phyloP scores from a whole-genome alignment of 2,797 vertebrate species.

The Petrocephalus schoutedeni region DNA sequence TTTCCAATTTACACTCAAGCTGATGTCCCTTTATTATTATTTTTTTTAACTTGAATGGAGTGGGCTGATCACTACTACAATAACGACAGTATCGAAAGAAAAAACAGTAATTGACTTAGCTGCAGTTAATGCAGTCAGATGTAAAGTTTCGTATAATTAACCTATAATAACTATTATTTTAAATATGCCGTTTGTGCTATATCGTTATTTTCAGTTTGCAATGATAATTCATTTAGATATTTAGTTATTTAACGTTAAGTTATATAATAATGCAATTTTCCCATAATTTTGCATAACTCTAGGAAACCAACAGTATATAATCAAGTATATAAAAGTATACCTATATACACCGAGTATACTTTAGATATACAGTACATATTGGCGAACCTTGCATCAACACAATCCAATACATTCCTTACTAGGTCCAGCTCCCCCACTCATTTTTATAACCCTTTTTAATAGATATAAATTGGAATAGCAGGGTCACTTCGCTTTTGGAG shows the following conservation, averaged over 20 bases:
- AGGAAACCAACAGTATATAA: neutral
- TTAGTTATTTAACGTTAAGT: neutral
- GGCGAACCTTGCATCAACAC: no score
- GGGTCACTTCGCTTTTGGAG: no score
- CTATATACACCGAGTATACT: no score
- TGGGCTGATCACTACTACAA: neutral
- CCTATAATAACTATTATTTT: neutral
- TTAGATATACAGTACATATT: no score
- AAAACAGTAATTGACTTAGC: neutral
- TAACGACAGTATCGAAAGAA: neutral
- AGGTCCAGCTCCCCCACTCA: no score
- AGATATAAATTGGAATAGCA: no score
- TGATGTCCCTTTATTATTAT: no score
- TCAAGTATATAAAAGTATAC: neutral
- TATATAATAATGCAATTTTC: neutral
- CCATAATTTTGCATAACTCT: neutral
- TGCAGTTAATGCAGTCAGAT: neutral
- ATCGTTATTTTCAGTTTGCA: neutral
- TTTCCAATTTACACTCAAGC: neutral
- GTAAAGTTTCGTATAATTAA: neutral
- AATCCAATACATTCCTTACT: no score
- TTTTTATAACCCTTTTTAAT: no score
- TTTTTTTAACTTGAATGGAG: no score
- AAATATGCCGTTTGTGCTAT: neutral
- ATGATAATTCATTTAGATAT: neutral